phyloP scores from a whole-genome alignment of 2,113 vertebrate species.

The Ciconia maguari region DNA sequence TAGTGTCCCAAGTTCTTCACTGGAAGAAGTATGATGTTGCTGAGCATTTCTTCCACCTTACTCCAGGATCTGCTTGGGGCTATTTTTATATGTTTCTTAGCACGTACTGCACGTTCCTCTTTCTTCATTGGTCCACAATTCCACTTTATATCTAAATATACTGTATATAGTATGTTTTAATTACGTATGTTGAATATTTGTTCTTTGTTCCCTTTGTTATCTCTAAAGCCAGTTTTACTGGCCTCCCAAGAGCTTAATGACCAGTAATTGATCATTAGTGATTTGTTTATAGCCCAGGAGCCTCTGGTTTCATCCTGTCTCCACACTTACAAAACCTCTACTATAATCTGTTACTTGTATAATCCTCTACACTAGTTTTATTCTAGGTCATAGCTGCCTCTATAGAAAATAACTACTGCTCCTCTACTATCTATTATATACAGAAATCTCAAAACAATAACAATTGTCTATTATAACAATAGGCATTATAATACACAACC shows the following conservation, averaged over 20 bases:
- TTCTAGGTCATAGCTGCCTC: neutral
- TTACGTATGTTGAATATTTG: neutral
- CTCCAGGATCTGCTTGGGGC: neutral
- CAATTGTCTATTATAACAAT: neutral
- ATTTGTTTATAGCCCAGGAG: neutral
- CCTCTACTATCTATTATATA: neutral
- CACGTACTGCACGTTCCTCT: slow-evolving; percentile 14
- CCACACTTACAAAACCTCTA: neutral
- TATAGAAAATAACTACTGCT: neutral
- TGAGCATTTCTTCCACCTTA: neutral
- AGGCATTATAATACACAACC: neutral
- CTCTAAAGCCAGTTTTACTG: neutral
- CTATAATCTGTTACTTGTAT: neutral
- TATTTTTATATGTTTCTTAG: slow-evolving; percentile 43
- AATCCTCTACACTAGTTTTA: neutral
- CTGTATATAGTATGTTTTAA: neutral
- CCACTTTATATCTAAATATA: neutral
- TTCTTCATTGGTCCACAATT: neutral
- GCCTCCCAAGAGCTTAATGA: neutral
- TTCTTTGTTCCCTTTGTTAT: slow-evolving; percentile 48
- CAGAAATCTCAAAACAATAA: neutral
- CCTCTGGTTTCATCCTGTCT: neutral
- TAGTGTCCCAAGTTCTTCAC: neutral
- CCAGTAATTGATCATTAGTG: neutral
- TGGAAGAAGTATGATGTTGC: neutral